Evolutionary conservation across 2,888 invertebrate species (phyloP).

Genomic region (Polyploca ridens): DNA sequence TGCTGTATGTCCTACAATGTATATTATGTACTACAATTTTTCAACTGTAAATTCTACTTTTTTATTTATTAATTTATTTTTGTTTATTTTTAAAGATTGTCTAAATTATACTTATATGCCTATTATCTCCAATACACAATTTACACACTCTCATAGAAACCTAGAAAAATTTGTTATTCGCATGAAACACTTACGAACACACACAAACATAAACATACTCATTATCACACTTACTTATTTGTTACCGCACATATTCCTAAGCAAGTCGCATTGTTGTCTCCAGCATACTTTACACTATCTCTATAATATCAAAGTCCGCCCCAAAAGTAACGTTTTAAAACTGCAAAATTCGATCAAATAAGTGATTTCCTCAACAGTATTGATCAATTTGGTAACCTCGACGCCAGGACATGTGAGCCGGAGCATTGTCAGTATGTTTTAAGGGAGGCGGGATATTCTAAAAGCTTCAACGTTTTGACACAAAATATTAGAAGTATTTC

Average conservation of each 20-base stretch:
- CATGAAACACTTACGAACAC: neutral
- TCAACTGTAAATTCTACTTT: no score
- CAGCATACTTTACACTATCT: neutral
- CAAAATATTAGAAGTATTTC: neutral
- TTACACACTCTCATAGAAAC: neutral
- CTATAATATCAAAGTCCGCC: neutral
- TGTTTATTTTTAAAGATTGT: neutral
- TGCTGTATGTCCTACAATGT: no score
- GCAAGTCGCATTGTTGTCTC: neutral
- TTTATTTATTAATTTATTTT: neutral
- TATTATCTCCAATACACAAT: neutral
- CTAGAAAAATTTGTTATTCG: neutral
- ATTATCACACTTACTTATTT: neutral
- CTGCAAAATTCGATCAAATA: constrained; percentile 3
- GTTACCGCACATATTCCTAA: neutral
- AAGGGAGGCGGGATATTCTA: neutral
- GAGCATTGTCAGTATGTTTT: neutral
- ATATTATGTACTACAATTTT: neutral
- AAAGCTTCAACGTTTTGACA: neutral
- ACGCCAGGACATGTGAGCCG: neutral
- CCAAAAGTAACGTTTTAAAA: neutral
- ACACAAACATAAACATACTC: neutral
- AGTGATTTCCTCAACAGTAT: neutral
- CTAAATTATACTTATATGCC: neutral
- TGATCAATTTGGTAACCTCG: neutral